A percentile compares a stretch with the other conserved stretches of the same genome.
Evolutionary conservation across 2,888 invertebrate genomes (phyloP).

Genomic region (Yponomeuta plumbellus): DNA sequence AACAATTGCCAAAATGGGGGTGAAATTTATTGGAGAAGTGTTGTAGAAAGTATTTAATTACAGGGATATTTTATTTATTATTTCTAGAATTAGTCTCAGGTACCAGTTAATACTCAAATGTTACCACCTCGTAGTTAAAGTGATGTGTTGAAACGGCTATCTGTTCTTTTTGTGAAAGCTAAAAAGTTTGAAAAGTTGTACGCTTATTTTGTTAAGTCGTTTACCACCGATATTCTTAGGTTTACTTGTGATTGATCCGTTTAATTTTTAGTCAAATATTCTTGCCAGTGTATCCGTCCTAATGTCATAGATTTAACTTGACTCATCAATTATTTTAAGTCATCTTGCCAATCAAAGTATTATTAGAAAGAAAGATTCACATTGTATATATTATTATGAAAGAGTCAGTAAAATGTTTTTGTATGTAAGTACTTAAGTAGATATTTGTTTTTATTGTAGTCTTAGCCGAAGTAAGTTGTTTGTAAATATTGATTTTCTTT

Average conservation of each 20-base stretch:
- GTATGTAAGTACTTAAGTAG: background rate
- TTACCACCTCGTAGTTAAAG: constrained; percentile 48
- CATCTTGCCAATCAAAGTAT: constrained; percentile 70
- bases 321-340: constrained; percentile 18
- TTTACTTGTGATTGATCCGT: constrained; percentile 25
- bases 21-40: background rate
- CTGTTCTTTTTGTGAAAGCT: background rate
- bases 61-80: constrained; percentile 19
- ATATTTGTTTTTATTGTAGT: constrained; percentile 25
- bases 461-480: constrained; percentile 32
- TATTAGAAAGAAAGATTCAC: constrained; percentile 35
- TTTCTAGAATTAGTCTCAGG: constrained; percentile 34
- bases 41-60: constrained; percentile 14
- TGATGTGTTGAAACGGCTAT: constrained; percentile 23
- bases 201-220: constrained; percentile 37
- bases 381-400: constrained; percentile 22
- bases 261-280: constrained; percentile 27
- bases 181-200: constrained; percentile 28
- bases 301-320: constrained; percentile 41
- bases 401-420: constrained; percentile 25
- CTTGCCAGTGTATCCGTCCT: constrained; percentile 65
- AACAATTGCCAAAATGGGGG: constrained; percentile 1
- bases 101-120: constrained; percentile 44
- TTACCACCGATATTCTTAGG: constrained; percentile 22
- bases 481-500: constrained; percentile 41